Percentiles rank a stretch among this genome's conserved stretches.
Evolutionary conservation across 1,140 invertebrate genomes (phyloP).

Genomic region (Bradynema listronoti): DNA sequence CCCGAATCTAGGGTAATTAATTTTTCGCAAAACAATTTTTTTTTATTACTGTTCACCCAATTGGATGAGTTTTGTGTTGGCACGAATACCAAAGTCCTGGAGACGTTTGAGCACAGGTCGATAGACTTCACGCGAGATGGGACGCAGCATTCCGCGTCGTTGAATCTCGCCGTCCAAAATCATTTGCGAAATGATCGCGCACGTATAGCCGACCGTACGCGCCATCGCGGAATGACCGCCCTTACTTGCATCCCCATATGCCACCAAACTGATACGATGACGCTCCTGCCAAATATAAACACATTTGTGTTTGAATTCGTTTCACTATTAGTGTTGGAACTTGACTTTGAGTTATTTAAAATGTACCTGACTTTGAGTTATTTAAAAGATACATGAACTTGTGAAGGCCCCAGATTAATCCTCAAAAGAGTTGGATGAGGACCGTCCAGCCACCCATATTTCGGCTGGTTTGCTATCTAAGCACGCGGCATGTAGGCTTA

Average conservation of each 20-base stretch:
- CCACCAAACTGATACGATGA: constrained; percentile 81
- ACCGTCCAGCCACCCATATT: too few relatives aligned
- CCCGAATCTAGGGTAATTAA: too few relatives aligned
- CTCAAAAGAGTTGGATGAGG: too few relatives aligned
- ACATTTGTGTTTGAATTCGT: constrained; percentile 9
- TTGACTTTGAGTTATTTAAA: too few relatives aligned
- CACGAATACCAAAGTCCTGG: constrained; percentile 59
- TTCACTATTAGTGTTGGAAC: too few relatives aligned
- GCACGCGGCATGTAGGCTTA: too few relatives aligned
- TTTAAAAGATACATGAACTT: too few relatives aligned
- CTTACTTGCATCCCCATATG: constrained; percentile 71
- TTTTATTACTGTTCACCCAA: constrained; percentile 10
- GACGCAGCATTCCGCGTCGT: constrained; percentile 60
- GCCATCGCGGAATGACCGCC: constrained; percentile 91
- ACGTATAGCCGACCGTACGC: constrained; percentile 87
- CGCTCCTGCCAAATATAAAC: constrained; percentile 65
- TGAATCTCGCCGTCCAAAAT: constrained; percentile 73
- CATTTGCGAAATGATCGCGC: constrained; percentile 94
- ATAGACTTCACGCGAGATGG: constrained; percentile 60
- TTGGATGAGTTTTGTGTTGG: constrained; percentile 45
- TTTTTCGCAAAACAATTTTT: too few relatives aligned
- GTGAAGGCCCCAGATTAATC: too few relatives aligned
- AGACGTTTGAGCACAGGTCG: constrained; percentile 60
- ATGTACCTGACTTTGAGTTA: too few relatives aligned
- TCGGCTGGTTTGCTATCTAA: too few relatives aligned